Conservation (phyloP, 2,797 vertebrate genomes). For the Erethizon dorsatum region DNA sequence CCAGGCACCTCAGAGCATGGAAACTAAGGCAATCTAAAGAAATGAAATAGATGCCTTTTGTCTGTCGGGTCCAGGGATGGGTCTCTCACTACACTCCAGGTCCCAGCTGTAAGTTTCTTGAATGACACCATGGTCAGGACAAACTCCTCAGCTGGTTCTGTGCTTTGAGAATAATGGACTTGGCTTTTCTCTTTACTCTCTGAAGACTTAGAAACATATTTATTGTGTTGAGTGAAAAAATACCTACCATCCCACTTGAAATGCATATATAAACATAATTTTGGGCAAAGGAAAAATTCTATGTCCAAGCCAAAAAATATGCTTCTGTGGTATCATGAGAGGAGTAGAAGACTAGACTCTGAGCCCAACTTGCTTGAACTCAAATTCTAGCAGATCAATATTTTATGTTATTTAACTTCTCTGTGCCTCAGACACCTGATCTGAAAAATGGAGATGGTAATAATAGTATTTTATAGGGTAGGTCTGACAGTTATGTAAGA, state of each 20-base stretch:
- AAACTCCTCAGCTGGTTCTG: conserved; percentile 10
- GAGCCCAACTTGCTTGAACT: not conserved
- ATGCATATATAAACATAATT: conserved; percentile 14
- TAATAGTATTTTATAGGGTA: not conserved
- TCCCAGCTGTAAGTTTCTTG: not conserved
- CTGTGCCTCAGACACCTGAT: not conserved
- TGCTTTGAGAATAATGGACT: conserved; percentile 50
- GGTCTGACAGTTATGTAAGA: conserved; percentile 6
- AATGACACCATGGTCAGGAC: not conserved
- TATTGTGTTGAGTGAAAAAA: conserved; percentile 24
- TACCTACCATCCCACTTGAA: not conserved
- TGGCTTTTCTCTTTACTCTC: conserved; percentile 36
- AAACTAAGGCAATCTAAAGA: not conserved
- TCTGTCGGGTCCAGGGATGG: not conserved
- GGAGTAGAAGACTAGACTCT: not conserved
- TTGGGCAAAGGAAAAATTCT: conserved; percentile 60
- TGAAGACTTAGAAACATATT: conserved; percentile 22
- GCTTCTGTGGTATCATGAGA: not conserved
- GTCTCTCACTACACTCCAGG: not conserved
- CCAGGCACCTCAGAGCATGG: not conserved
- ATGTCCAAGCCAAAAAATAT: not conserved
- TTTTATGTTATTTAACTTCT: not conserved
- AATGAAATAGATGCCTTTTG: not conserved
- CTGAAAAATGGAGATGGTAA: not conserved
- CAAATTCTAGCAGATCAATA: not conserved